Conservation (phyloP, 2,797 vertebrate genomes). For the Lycodopsis pacificus region DNA sequence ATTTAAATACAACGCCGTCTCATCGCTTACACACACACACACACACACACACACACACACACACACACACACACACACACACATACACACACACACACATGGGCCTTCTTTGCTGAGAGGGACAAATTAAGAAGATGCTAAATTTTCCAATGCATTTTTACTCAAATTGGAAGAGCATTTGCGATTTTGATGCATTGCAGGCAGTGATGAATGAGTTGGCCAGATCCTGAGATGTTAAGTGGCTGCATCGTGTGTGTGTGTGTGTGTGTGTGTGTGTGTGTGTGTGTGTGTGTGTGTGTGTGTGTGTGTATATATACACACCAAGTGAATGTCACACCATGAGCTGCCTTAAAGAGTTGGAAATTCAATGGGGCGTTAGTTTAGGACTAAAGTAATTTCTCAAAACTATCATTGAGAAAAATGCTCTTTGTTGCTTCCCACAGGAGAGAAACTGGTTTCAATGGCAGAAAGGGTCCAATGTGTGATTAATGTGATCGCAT, state of each 20-base stretch:
- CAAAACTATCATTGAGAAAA: not conserved
- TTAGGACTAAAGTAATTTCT: not conserved
- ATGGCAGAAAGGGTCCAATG: slow-evolving; percentile 55
- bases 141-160: slow-evolving; percentile 38
- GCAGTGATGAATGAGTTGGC: slow-evolving; percentile 34
- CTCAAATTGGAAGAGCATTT: slow-evolving; percentile 40
- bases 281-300: not conserved
- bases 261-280: too few species aligned
- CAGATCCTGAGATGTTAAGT: slow-evolving; percentile 22
- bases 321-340: slow-evolving; percentile 1
- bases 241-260: slow-evolving; percentile 4
- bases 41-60: slow-evolving; percentile 1
- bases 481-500: slow-evolving; percentile 78
- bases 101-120: slow-evolving; percentile 31
- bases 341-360: not conserved
- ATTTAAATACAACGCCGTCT: slow-evolving; percentile 76
- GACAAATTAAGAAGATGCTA: slow-evolving; percentile 52
- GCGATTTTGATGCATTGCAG: slow-evolving; percentile 38
- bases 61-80: slow-evolving; percentile 9
- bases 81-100: slow-evolving; percentile 4
- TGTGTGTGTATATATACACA: not conserved
- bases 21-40: slow-evolving; percentile 39
- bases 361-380: slow-evolving; percentile 2
- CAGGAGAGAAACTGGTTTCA: slow-evolving; percentile 44
- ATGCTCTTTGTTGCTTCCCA: slow-evolving; percentile 35